Evolutionary conservation across 2,113 vertebrate genomes (phyloP).

Genomic region (Penelope pileata): DNA sequence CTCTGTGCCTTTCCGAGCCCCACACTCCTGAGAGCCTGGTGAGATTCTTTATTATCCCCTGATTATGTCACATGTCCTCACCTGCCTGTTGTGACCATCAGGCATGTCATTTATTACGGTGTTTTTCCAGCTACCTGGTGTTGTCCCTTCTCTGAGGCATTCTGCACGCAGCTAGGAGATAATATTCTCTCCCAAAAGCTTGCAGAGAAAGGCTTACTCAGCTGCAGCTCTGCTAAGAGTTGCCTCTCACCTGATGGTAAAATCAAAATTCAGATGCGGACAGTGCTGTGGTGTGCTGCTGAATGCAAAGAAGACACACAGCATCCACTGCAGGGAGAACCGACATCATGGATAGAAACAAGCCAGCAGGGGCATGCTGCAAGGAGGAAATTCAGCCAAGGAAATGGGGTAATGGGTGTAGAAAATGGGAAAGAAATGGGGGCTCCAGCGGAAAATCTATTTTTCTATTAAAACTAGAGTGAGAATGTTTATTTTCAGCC

Average conservation of each 20-base stretch:
- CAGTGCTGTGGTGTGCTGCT: not conserved
- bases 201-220: not conserved
- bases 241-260: not conserved
- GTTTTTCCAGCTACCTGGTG: not conserved
- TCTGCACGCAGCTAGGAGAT: not conserved
- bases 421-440: not conserved
- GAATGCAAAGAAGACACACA: not conserved
- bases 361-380: not conserved
- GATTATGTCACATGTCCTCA: slow-evolving; percentile 24
- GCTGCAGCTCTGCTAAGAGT: not conserved
- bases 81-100: slow-evolving; percentile 1
- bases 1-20: not conserved
- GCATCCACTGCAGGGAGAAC: not conserved
- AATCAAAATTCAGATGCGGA: not conserved
- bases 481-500: not conserved
- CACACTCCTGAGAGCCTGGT: not conserved
- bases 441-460: not conserved
- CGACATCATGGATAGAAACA: not conserved
- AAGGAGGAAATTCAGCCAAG: not conserved
- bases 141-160: not conserved
- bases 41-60: slow-evolving; percentile 27
- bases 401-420: not conserved
- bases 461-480: not conserved
- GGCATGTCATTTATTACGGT: slow-evolving; percentile 1
- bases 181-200: not conserved